Evolutionary conservation across 92 coral and sea anemone species (phyloP).

Genomic region (Zoanthus sansibaricus): DNA sequence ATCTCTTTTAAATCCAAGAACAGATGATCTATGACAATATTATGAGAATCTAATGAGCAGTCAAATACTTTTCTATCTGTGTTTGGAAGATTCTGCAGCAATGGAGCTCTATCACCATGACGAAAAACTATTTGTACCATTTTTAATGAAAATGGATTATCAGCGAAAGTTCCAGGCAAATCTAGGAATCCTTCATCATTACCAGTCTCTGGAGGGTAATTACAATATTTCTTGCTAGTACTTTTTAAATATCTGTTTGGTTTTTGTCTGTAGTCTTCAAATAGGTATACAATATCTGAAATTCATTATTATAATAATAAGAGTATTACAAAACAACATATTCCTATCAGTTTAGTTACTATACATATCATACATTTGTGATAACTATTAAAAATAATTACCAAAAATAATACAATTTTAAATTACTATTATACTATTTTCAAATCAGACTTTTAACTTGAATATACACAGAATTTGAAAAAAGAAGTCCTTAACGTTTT

Average conservation of each 20-base stretch:
- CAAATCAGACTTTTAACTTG: no score
- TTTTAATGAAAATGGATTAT: conserved; percentile 60
- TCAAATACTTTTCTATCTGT: conserved; percentile 64
- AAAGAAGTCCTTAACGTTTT: no score
- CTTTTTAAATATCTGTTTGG: conserved; percentile 38
- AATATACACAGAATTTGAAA: no score
- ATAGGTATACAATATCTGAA: conserved; percentile 25
- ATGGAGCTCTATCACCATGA: conserved; percentile 94
- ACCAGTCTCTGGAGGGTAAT: conserved; percentile 72
- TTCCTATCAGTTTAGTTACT: no score
- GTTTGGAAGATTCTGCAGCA: conserved; percentile 41
- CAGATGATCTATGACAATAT: conserved; percentile 48
- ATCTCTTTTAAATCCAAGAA: conserved; percentile 64
- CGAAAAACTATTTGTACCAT: conserved; percentile 82
- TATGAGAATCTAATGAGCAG: conserved; percentile 67
- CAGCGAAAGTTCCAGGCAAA: conserved; percentile 33
- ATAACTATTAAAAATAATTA: no score
- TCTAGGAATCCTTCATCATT: conserved; percentile 73
- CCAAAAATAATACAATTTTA: no score
- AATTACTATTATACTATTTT: no score
- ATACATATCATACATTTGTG: no score
- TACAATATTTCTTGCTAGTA: conserved; percentile 68
- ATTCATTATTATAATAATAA: no score
- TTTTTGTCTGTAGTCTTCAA: conserved; percentile 24
- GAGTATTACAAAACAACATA: no score